Evolutionary conservation across 2,113 vertebrate species (phyloP).

Genomic region (Elephantulus edwardii): DNA sequence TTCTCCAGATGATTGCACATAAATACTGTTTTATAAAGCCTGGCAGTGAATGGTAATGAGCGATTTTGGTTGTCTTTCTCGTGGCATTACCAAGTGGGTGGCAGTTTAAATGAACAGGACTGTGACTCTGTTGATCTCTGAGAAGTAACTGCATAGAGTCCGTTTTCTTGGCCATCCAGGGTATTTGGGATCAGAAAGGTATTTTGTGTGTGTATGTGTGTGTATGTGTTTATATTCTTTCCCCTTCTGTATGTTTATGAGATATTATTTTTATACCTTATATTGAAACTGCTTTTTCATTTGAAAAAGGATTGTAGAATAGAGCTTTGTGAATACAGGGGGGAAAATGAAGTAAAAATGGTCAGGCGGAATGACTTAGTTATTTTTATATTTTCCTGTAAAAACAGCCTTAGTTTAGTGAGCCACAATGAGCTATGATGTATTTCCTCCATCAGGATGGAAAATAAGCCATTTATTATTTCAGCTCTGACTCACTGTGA

Average conservation of each 20-base stretch:
- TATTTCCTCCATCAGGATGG: constrained; percentile 96
- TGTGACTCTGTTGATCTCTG: constrained; percentile 73
- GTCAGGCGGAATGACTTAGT: constrained; percentile 85
- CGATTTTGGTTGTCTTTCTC: constrained; percentile 8
- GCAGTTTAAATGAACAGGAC: constrained; percentile 33
- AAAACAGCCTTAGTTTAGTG: constrained; percentile 87
- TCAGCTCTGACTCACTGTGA: constrained; percentile 91
- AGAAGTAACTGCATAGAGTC: constrained; percentile 54
- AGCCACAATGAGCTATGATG: constrained; percentile 97
- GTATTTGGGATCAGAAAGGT: constrained; percentile 73
- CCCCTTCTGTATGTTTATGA: constrained; percentile 74
- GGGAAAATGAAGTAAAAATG: constrained; percentile 74
- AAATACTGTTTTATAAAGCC: constrained; percentile 5
- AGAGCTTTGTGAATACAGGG: constrained; percentile 84
- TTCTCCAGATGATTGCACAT: background rate
- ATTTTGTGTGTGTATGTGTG: constrained; percentile 71
- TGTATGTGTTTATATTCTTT: constrained; percentile 75
- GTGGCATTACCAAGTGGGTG: constrained; percentile 29
- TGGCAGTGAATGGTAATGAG: background rate
- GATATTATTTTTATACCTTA: constrained; percentile 79
- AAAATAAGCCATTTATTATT: constrained; percentile 98
- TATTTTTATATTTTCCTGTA: constrained; percentile 99
- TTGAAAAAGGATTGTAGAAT: constrained; percentile 76
- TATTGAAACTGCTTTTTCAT: constrained; percentile 81
- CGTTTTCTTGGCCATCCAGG: constrained; percentile 76